Evolutionary conservation across 2,888 invertebrate species (phyloP).

Genomic region (Diplolepis rosae): DNA sequence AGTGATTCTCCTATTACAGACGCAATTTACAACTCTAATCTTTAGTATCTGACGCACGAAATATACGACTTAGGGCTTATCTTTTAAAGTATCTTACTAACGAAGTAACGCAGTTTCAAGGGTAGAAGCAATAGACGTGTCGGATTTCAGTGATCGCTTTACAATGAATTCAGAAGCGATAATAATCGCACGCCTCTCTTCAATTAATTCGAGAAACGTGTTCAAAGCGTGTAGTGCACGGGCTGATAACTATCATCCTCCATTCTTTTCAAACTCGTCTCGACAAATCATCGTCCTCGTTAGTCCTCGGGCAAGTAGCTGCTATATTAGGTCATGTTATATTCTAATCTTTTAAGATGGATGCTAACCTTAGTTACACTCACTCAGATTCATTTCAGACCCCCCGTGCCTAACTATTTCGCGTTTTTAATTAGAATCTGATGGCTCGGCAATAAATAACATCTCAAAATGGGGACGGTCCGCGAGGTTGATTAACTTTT

Average conservation of each 20-base stretch:
- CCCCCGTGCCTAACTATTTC: neutral
- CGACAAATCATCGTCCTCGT: constrained; percentile 27
- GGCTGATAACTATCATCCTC: constrained; percentile 28
- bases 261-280: constrained; percentile 27
- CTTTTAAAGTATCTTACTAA: constrained; percentile 29
- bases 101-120: constrained; percentile 28
- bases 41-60: constrained; percentile 14
- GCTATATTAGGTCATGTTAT: constrained; percentile 11
- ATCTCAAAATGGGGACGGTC: neutral
- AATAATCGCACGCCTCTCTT: constrained; percentile 23
- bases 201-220: constrained; percentile 31
- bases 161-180: constrained; percentile 30
- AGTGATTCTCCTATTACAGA: constrained; percentile 13
- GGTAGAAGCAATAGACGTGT: constrained; percentile 19
- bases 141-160: constrained; percentile 31
- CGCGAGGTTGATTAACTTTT: constrained; percentile 4
- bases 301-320: constrained; percentile 10
- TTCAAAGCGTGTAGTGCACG: constrained; percentile 19
- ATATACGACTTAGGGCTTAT: constrained; percentile 17
- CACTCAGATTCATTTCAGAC: neutral
- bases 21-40: constrained; percentile 15
- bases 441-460: neutral
- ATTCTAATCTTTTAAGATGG: neutral
- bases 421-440: neutral
- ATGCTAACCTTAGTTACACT: neutral